Percentiles rank a stretch among this genome's conserved stretches.
phyloP scores from a whole-genome alignment of 2,888 invertebrate genomes.

The Alitta virens region DNA sequence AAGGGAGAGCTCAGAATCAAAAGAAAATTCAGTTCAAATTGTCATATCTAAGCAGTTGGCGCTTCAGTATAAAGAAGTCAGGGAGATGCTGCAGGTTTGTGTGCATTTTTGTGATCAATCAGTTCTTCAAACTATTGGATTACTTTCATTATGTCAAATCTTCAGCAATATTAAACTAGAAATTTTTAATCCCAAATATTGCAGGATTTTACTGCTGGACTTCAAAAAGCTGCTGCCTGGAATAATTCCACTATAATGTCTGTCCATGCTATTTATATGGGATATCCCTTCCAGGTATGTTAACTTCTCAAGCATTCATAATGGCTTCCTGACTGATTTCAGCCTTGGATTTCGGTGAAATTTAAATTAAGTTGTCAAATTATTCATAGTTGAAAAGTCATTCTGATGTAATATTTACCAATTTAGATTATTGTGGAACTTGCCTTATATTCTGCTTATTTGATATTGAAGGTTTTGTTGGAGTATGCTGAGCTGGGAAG shows the following conservation, averaged over 20 bases:
- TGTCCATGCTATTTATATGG: conserved; percentile 21
- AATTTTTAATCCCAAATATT: not conserved
- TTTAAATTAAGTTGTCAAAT: too few relatives aligned
- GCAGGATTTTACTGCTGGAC: conserved; percentile 20
- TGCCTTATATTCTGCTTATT: not conserved
- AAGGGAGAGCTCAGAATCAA: conserved; percentile 3
- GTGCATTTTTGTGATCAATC: not conserved
- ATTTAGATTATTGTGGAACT: too few relatives aligned
- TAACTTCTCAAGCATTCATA: too few relatives aligned
- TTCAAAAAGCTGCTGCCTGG: conserved; percentile 23
- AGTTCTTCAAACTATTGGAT: not conserved
- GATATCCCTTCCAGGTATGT: conserved; percentile 16
- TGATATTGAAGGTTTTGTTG: conserved; percentile 13
- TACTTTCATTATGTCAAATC: not conserved
- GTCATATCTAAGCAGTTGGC: not conserved
- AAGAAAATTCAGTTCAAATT: conserved; percentile 14
- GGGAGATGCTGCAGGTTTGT: conserved; percentile 6
- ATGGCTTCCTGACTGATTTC: too few relatives aligned
- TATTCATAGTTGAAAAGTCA: too few relatives aligned
- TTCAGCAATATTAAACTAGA: too few relatives aligned
- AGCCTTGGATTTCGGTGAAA: too few relatives aligned
- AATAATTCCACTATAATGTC: conserved; percentile 18
- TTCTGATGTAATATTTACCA: too few relatives aligned
- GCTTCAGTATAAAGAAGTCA: not conserved
- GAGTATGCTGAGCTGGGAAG: conserved; percentile 23